Conservation (phyloP, 1,140 invertebrate genomes). For the Dendroctonus ponderosae region DNA sequence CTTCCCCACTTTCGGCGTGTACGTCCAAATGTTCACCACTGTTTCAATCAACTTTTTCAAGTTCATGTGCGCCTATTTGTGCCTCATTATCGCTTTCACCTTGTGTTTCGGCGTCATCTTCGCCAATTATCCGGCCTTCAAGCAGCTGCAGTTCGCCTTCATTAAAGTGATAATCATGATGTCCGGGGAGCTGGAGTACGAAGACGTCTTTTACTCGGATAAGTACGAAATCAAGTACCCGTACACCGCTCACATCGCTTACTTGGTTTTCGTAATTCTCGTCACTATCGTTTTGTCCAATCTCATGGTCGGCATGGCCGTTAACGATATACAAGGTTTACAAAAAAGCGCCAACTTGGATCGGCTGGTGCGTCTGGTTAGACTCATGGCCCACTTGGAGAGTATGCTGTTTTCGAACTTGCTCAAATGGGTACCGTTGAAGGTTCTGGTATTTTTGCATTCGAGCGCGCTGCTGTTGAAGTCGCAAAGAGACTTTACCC, state of each 20-base stretch:
- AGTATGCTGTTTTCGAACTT: slow-evolving; percentile 76
- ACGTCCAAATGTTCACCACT: slow-evolving; percentile 83
- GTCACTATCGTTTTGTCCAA: slow-evolving; percentile 85
- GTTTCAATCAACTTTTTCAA: slow-evolving; percentile 81
- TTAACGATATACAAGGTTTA: slow-evolving; percentile 80
- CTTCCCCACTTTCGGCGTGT: slow-evolving; percentile 81
- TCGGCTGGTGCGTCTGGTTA: slow-evolving; percentile 73
- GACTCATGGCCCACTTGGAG: slow-evolving; percentile 76
- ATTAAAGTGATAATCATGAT: slow-evolving; percentile 86
- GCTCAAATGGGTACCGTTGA: slow-evolving; percentile 63
- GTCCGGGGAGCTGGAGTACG: slow-evolving; percentile 81
- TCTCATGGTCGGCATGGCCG: slow-evolving; percentile 78
- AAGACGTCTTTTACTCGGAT: slow-evolving; percentile 75
- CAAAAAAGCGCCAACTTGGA: slow-evolving; percentile 78
- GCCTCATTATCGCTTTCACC: slow-evolving; percentile 75
- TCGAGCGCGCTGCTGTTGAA: slow-evolving; percentile 68
- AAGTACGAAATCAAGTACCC: slow-evolving; percentile 56
- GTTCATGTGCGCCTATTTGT: slow-evolving; percentile 77
- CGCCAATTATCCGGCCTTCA: slow-evolving; percentile 70
- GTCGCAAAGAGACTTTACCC: slow-evolving; percentile 66
- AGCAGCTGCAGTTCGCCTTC: slow-evolving; percentile 60
- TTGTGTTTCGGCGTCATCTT: slow-evolving; percentile 77
- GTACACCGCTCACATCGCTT: slow-evolving; percentile 69
- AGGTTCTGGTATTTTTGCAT: slow-evolving; percentile 63
- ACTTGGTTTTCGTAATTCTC: slow-evolving; percentile 74